These are phyloP conservation scores for Choristoneura fumiferana DNA, from an alignment of 1,140 invertebrate species.

Conservation along the genomic window DNA sequence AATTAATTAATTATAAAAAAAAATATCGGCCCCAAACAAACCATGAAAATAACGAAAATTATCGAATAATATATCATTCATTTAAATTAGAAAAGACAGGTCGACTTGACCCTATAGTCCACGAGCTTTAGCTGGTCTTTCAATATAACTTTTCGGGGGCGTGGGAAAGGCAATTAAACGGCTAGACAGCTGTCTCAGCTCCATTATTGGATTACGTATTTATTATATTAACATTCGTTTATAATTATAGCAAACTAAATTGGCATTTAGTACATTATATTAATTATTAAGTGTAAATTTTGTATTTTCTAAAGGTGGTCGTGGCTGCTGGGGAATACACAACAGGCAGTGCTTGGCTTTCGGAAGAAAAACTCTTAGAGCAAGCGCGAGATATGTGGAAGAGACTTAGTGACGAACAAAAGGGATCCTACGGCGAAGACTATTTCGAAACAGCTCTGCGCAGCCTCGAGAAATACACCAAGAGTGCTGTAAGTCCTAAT, in stretches of 20 bases:
- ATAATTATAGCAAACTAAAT: too few relatives aligned
- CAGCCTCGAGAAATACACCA: slow-evolving; percentile 87
- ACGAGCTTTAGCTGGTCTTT: neutral
- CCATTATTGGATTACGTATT: neutral
- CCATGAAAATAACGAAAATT: too few relatives aligned
- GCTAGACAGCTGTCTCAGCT: neutral
- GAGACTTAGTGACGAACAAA: slow-evolving; percentile 85
- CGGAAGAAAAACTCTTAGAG: slow-evolving; percentile 84
- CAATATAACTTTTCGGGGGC: neutral
- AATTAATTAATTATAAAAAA: too few relatives aligned
- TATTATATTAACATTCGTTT: too few relatives aligned
- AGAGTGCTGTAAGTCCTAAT: slow-evolving; percentile 80
- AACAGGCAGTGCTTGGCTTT: slow-evolving; percentile 87
- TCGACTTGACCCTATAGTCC: neutral
- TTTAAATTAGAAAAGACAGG: too few relatives aligned
- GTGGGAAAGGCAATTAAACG: neutral
- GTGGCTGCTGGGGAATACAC: slow-evolving; percentile 91
- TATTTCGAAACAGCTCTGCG: slow-evolving; percentile 89
- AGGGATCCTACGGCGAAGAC: slow-evolving; percentile 87
- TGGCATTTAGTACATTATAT: too few relatives aligned
- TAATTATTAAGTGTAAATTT: too few relatives aligned
- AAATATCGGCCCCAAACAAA: too few relatives aligned
- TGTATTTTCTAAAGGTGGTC: too few relatives aligned
- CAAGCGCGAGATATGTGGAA: slow-evolving; percentile 91
- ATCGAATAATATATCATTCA: too few relatives aligned